These are phyloP conservation scores for Drosophila demipolita DNA, from an alignment of 2,888 invertebrate genomes.

Conservation along the genomic window DNA sequence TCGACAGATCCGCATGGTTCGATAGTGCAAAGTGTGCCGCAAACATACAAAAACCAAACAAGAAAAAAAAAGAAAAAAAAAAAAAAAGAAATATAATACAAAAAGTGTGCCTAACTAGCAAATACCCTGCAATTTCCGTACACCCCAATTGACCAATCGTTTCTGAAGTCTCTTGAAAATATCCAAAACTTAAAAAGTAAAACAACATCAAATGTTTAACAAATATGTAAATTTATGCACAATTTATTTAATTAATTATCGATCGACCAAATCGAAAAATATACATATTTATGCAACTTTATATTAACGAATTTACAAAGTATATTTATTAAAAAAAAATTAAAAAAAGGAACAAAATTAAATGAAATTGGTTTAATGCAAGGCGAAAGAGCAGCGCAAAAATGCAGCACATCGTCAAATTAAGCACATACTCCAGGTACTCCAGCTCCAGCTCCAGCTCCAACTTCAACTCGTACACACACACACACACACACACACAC, in stretches of 20 bases:
- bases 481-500: neutral
- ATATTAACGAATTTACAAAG: neutral
- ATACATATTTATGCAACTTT: neutral
- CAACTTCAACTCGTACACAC: neutral
- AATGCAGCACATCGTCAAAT: slow-evolving; percentile 14
- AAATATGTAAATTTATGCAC: neutral
- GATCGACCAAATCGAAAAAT: neutral
- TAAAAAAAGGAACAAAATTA: slow-evolving; percentile 54
- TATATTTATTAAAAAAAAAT: slow-evolving; percentile 16
- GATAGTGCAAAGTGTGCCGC: slow-evolving; percentile 79
- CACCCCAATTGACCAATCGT: neutral
- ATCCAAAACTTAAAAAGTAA: neutral
- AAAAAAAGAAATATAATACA: neutral
- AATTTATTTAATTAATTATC: neutral
- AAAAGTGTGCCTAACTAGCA: neutral
- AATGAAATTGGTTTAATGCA: slow-evolving; percentile 72
- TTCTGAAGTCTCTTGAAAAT: neutral
- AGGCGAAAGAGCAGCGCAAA: slow-evolving; percentile 25
- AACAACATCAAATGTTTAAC: neutral
- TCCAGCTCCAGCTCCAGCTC: neutral
- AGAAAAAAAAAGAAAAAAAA: slow-evolving; percentile 26
- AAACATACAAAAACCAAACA: slow-evolving; percentile 31
- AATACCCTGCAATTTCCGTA: neutral
- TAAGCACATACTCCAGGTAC: slow-evolving; percentile 3
- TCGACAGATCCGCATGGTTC: slow-evolving; percentile 64